Evolutionary conservation across 2,113 vertebrate species (phyloP).

Genomic region (Dasyprocta punctata): DNA sequence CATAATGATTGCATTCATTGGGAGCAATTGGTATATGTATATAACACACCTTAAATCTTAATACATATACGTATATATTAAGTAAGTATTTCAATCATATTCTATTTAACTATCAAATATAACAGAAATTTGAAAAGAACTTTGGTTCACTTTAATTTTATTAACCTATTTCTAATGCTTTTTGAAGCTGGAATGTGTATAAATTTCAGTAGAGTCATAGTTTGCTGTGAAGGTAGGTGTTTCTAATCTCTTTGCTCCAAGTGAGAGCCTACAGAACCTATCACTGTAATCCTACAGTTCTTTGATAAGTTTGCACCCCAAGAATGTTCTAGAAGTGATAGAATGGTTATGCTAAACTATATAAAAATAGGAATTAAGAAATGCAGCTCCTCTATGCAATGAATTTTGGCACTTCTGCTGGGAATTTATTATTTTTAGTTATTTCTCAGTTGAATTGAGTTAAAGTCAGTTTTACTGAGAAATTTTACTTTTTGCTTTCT

Average conservation of each 20-base stretch:
- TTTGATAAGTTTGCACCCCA: slow-evolving; percentile 13
- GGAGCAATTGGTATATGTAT: not conserved
- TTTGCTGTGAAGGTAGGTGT: slow-evolving; percentile 6
- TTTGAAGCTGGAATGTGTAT: not conserved
- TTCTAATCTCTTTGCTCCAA: not conserved
- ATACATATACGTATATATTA: not conserved
- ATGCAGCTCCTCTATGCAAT: not conserved
- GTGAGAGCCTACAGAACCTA: not conserved
- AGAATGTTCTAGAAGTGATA: not conserved
- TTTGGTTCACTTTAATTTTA: not conserved
- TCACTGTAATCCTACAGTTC: not conserved
- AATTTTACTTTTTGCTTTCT: not conserved
- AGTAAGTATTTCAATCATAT: not conserved
- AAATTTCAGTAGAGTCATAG: slow-evolving; percentile 1
- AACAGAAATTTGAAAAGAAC: not conserved
- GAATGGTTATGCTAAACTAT: not conserved
- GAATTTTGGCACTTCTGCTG: not conserved
- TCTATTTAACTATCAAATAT: not conserved
- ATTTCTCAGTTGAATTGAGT: not conserved
- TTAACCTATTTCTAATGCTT: not conserved
- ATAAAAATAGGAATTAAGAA: not conserved
- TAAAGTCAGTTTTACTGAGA: not conserved
- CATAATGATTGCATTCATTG: not conserved
- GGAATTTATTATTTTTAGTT: not conserved
- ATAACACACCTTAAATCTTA: not conserved